Base-by-base conservation (phyloP, 2,888 invertebrate genomes). In the Pseudanteris insignis region DNA sequence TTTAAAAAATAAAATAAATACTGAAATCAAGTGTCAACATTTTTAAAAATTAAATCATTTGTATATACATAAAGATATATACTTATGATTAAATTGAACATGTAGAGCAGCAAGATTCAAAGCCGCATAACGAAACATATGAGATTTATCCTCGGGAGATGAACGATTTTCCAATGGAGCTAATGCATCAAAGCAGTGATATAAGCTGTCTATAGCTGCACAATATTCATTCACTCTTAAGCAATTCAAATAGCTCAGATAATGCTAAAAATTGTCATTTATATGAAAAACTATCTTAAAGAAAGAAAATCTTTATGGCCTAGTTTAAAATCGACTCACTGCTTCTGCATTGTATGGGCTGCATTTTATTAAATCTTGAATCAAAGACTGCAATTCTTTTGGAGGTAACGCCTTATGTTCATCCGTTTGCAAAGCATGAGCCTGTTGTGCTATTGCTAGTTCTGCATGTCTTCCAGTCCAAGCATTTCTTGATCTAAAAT, bases 401-500 rank as follows among this genome's bases (percentile, higher is more conserved):
- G 95, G 91, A 1, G 88, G 81, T 66, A 94, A 78, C 0, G 94
- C 94, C 71, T 88, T 88, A 40, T 86, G 85, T 74, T 93, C 92
- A 78, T 94, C 91, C 32, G 88, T 90, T 75, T 90, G 89, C 44
- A 96, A 77, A 43, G 93, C 82, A 65, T 89, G 88, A 6, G 91
- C 91, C 81, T 95, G 94, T 70, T 92, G 91, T 0, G 92, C 89
- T 48, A 94, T 89, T 73, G 94, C 92, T 37, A 92, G 82, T 78
- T 95, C 94, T 0, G 94, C 94, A 81, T 95, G 94, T 70, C 91
- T 88, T 61, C 89, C 87, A 1, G 93, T 92, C 92, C 92, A 92
- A 54, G 88, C 86, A 65, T 87, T 86, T 51, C 50, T 51, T 1
- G 60, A 54, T 30, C 63, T 65, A 18, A 11, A 48, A n/a, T n/a